Evolutionary conservation across 1,140 invertebrate genomes (phyloP).

Genomic region (Drosophila aff.): DNA sequence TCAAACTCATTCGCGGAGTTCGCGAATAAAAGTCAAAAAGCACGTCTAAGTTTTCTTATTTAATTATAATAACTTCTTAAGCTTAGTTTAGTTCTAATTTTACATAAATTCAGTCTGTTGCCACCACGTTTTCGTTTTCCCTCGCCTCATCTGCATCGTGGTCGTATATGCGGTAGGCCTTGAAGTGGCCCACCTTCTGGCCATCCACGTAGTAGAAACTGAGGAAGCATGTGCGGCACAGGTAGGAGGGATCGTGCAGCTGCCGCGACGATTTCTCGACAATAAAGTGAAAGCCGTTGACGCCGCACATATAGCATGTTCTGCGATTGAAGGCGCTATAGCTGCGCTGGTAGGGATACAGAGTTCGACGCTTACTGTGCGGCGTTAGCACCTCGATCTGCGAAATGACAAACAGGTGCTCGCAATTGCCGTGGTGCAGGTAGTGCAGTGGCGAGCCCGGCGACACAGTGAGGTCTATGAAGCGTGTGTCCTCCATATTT

Average conservation of each 20-base stretch:
- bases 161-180: constrained; percentile 85
- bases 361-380: constrained; percentile 32
- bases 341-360: constrained; percentile 86
- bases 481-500: constrained; percentile 87
- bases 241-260: constrained; percentile 89
- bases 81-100: too few relatives aligned
- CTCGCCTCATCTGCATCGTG: constrained; percentile 1
- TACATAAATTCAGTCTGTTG: neutral
- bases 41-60: neutral
- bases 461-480: constrained; percentile 88
- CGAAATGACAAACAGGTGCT: constrained; percentile 93
- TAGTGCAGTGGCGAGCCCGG: constrained; percentile 92
- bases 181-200: constrained; percentile 87
- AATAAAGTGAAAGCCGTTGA: constrained; percentile 87
- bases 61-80: neutral
- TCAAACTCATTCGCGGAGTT: constrained; percentile 8
- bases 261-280: constrained; percentile 87
- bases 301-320: constrained; percentile 87
- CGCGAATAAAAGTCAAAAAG: constrained; percentile 29
- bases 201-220: constrained; percentile 88
- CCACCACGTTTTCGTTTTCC: neutral
- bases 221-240: constrained; percentile 88
- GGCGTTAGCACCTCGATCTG: constrained; percentile 88
- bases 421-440: constrained; percentile 95
- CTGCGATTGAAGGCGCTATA: constrained; percentile 83